Evolutionary conservation across 2,888 invertebrate species (phyloP), one percentile per base, ranked within the genome.

Genomic region (Lepidonotus clava): DNA sequence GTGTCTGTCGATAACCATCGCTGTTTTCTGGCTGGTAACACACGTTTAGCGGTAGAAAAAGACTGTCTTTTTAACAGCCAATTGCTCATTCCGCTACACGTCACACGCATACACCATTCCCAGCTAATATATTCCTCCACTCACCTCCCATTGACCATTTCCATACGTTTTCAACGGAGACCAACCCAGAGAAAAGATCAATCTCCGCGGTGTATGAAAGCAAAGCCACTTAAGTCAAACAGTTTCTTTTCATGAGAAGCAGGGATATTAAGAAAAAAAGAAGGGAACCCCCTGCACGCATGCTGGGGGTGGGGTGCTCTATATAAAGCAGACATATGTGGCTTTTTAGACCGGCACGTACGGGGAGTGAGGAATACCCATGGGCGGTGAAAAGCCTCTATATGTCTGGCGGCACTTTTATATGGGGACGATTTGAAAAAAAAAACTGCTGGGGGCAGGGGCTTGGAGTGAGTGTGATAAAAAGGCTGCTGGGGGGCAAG

Each of bases 301-400:
- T 61, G 28, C 61, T 1, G 1, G 24, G 61, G 11, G 61, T n/a
- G 61, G 24, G 28, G 61, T 61, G 61, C 28, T 61, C 61, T 28
- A 24, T 11, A 61, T 61, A 61, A 61, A 61, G 61, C 61, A 1
- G 61, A 61, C 61, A 61, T 61, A 61, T 61, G 61, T 61, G 61
- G 61, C 61, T 61, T 61, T 18, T 28, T 28, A 11, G 28, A 24
- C 46, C 46, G 61, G 24, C 61, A 61, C 61, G 61, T 61, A n/a
- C 28, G 11, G 24, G 28, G 28, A 28, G 61, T 61, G 28, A 61
- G 28, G 5, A 32, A 61, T 61, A 61, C 61, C 24, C 28, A n/a
- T 11, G 61, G 28, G 1, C 1, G 61, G 61, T 61, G 61, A 61
- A 61, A 61, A 24, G 61, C 28, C 61, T 61, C 61, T 61, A 61